These are phyloP conservation scores for Rhabdornis inornatus DNA, from an alignment of 2,113 vertebrate genomes.

Conservation along the genomic window DNA sequence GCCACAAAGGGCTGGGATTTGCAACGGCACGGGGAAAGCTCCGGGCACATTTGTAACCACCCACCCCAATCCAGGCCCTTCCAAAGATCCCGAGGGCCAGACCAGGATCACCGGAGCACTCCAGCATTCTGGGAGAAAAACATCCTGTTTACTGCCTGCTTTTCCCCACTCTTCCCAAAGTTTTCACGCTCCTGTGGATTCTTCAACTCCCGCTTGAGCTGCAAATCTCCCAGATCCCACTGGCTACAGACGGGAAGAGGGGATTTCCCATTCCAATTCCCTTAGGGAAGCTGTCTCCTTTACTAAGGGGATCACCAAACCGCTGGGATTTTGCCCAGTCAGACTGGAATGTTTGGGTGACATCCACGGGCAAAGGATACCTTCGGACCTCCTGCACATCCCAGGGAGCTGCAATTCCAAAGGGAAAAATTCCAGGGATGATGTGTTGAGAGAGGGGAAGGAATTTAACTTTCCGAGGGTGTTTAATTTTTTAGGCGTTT, in stretches of 20 bases:
- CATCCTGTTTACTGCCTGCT: background rate
- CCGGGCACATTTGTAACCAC: background rate
- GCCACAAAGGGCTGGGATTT: background rate
- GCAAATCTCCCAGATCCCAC: background rate
- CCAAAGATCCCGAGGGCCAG: background rate
- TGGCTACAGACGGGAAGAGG: background rate
- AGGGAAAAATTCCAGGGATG: background rate
- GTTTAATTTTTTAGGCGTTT: background rate
- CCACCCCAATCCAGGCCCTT: background rate
- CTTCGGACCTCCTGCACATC: background rate
- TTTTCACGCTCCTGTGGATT: background rate
- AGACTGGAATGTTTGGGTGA: background rate
- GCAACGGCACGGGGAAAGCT: background rate
- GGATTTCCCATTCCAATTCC: background rate
- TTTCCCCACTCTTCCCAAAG: background rate
- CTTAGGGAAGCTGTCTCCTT: background rate
- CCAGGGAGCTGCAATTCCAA: background rate
- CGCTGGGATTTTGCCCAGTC: background rate
- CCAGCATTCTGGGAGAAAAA: background rate
- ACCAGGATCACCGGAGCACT: background rate
- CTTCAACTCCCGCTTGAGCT: background rate
- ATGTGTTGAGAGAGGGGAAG: background rate
- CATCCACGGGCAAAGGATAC: background rate
- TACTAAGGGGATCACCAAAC: accelerated
- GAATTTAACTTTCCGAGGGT: background rate